Conservation (phyloP, 2,888 invertebrate genomes). For the Rhingia campestris region DNA sequence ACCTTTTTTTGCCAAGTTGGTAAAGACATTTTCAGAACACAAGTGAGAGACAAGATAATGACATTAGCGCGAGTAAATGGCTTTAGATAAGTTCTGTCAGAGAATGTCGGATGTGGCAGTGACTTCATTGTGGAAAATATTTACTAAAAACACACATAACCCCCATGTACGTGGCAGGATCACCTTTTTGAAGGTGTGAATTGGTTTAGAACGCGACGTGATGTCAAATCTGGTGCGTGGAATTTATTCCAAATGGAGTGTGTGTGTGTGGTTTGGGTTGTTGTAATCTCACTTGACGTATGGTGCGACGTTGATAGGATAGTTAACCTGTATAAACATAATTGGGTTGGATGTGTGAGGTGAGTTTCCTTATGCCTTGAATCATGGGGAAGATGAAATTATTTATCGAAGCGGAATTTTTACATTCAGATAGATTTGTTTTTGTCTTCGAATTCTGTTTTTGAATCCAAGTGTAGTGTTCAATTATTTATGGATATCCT, state of each 20-base stretch:
- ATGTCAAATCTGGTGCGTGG: conserved; percentile 21
- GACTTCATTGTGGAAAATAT: conserved; percentile 44
- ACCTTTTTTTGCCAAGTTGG: conserved; percentile 43
- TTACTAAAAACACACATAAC: conserved; percentile 21
- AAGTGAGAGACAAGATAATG: conserved; percentile 35
- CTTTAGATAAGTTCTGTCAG: conserved; percentile 52
- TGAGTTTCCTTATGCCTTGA: too few species aligned
- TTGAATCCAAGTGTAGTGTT: too few species aligned
- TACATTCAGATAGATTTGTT: too few species aligned
- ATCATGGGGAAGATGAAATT: too few species aligned
- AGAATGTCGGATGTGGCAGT: background rate
- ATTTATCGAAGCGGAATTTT: too few species aligned
- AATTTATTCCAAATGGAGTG: conserved; percentile 39
- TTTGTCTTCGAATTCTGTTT: too few species aligned
- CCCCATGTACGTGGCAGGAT: background rate
- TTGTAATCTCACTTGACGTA: conserved; percentile 33
- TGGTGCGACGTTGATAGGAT: conserved; percentile 3
- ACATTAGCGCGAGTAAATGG: conserved; percentile 50
- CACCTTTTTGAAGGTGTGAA: conserved; percentile 22
- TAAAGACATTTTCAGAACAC: conserved; percentile 29
- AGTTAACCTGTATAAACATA: too few species aligned
- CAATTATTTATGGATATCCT: too few species aligned
- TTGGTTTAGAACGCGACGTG: conserved; percentile 25
- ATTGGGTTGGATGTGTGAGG: too few species aligned
- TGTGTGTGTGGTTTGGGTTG: conserved; percentile 3